phyloP scores from a whole-genome alignment of 2,113 vertebrate species.

The Chionis minor region DNA sequence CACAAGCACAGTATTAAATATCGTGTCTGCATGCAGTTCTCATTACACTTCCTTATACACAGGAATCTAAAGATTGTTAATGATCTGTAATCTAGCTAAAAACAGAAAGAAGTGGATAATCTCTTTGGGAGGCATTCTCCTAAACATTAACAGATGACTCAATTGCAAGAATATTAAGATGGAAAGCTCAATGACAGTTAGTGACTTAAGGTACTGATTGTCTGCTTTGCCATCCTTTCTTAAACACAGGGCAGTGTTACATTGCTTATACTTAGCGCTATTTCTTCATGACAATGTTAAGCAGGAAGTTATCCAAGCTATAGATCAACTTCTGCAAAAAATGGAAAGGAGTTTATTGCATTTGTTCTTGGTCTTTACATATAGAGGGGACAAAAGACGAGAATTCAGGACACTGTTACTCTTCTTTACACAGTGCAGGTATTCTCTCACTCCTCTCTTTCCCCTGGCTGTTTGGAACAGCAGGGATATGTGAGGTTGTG shows the following conservation, averaged over 20 bases:
- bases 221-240: not conserved
- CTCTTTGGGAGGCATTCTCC: not conserved
- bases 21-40: not conserved
- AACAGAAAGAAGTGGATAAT: slow-evolving; percentile 31
- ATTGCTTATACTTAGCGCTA: not conserved
- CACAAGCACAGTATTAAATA: not conserved
- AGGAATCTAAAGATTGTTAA: slow-evolving; percentile 22
- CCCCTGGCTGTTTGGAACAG: not conserved
- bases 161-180: not conserved
- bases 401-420: not conserved
- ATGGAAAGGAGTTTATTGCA: not conserved
- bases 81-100: slow-evolving; percentile 51
- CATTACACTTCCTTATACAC: not conserved
- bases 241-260: not conserved
- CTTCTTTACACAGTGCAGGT: not conserved
- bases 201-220: not conserved
- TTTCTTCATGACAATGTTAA: not conserved
- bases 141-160: not conserved
- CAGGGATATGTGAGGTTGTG: not conserved
- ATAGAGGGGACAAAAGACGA: not conserved
- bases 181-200: not conserved
- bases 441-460: not conserved
- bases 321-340: not conserved
- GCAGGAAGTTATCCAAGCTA: not conserved
- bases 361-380: not conserved